These are phyloP conservation scores for Ornithorhynchus anatinus DNA, from an alignment of 2,113 vertebrate species.

Conservation along the genomic window DNA sequence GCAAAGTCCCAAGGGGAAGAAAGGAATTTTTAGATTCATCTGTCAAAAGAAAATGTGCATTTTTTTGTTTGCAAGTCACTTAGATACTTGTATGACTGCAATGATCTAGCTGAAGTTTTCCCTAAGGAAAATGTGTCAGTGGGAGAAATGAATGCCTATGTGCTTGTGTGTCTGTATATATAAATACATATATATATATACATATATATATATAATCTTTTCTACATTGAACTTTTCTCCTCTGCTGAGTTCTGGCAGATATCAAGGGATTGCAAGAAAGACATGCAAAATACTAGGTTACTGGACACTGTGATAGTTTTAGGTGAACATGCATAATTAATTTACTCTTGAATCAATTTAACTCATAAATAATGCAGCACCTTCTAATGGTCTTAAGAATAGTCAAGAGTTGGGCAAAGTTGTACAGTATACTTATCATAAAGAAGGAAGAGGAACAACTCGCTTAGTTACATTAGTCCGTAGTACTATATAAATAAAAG, in stretches of 20 bases:
- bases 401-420: constrained; percentile 40
- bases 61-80: not conserved
- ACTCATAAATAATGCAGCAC: constrained; percentile 68
- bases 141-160: not conserved
- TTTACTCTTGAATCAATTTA: constrained; percentile 64
- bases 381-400: constrained; percentile 56
- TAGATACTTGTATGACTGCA: not conserved
- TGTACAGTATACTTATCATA: constrained; percentile 19
- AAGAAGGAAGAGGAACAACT: constrained; percentile 42
- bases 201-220: no score
- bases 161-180: not conserved
- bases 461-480: constrained; percentile 30
- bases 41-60: no score
- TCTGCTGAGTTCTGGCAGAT: rapidly evolving
- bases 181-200: not conserved
- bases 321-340: constrained; percentile 52
- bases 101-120: not conserved
- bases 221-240: not conserved
- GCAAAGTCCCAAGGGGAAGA: no score
- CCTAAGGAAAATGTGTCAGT: not conserved
- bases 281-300: not conserved
- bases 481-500: constrained; percentile 62
- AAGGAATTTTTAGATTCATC: no score
- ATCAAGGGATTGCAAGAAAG: not conserved
- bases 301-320: not conserved